Base-by-base conservation (phyloP, 2,113 vertebrate species). In the Cyrtonyx montezumae region DNA sequence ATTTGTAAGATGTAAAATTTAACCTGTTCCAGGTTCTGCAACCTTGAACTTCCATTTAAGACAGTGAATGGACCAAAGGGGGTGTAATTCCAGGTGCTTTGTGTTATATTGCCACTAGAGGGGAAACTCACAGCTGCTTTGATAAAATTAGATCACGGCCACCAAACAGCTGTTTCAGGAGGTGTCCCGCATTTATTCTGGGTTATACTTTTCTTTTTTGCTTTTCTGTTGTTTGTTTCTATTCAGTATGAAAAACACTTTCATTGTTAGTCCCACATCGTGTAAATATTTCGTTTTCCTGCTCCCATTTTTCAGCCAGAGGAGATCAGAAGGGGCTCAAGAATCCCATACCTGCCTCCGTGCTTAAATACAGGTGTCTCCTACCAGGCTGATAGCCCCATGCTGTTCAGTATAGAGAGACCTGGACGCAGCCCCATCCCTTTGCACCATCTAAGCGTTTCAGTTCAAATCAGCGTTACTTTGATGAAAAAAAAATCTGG, bases 21-120 rank as follows among this genome's bases (percentile, higher is more conserved):
- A 55, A 16, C 3, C 19, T 30, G 1, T 37, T 79, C 51, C 30
- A 58, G 19, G 45, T 70, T 62, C 25, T 65, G 2, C 46, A 43
- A 65, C 19, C 5, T 19, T 23, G 8, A 51, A 28, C 66, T 51
- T 21, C 28, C 3, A 1, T 67, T 82, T 12, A 28, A 59, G n/a
- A 34, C 20, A 59, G 30, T 5, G 51, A 53, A 53, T 53, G 6
- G 51, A 37, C n/a, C 10, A 18, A 28, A 20, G 15, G 37, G 61
- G 36, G 32, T 13, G 16, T 43, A 43, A 28, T 32, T 65, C 36
- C 42, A 4, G 15, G 36, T 73, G 82, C 45, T 74, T 82, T 79
- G 37, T 59, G 55, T 49, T 77, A 16, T 74, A 3, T 40, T 87
- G 46, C 87, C 89, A 42, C 81, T 85, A 94, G 71, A 93, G 94